Conservation (phyloP, 2,113 vertebrate species). For the Onychostruthus taczanowskii region DNA sequence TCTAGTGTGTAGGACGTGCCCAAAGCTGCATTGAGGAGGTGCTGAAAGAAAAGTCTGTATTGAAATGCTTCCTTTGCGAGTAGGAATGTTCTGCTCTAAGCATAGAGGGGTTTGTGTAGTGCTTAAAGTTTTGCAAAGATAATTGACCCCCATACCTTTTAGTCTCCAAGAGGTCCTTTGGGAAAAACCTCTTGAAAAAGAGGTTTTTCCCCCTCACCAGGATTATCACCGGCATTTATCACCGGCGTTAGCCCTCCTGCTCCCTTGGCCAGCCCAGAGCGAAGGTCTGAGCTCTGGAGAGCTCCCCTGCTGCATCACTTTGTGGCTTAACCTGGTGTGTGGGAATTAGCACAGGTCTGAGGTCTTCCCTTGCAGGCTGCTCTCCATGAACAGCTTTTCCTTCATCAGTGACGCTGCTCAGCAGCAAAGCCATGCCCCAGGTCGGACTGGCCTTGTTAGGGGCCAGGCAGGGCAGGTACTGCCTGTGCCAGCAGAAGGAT, state of each 20-base stretch:
- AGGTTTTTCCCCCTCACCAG: neutral
- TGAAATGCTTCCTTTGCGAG: neutral
- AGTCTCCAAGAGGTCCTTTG: neutral
- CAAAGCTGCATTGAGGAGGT: neutral
- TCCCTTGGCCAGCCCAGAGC: neutral
- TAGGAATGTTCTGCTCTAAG: neutral
- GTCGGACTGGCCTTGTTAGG: accelerated
- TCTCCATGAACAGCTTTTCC: neutral
- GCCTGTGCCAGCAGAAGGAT: neutral
- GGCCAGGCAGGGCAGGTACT: neutral
- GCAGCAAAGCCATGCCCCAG: accelerated
- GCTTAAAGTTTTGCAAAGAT: neutral
- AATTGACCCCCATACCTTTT: neutral
- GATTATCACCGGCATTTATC: too few species aligned
- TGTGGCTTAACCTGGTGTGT: accelerated
- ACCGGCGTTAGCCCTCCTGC: neutral
- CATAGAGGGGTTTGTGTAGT: neutral
- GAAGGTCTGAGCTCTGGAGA: neutral
- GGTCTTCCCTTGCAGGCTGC: neutral
- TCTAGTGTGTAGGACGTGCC: accelerated
- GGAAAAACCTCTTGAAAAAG: too few species aligned
- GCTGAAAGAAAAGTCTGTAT: neutral
- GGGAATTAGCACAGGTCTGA: neutral
- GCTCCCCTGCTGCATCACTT: neutral
- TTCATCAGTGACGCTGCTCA: neutral